A percentile compares a stretch with the other conserved stretches of the same genome.
phyloP scores from a whole-genome alignment of 1,140 invertebrate species.

The Pogonomyrmex californicus region DNA sequence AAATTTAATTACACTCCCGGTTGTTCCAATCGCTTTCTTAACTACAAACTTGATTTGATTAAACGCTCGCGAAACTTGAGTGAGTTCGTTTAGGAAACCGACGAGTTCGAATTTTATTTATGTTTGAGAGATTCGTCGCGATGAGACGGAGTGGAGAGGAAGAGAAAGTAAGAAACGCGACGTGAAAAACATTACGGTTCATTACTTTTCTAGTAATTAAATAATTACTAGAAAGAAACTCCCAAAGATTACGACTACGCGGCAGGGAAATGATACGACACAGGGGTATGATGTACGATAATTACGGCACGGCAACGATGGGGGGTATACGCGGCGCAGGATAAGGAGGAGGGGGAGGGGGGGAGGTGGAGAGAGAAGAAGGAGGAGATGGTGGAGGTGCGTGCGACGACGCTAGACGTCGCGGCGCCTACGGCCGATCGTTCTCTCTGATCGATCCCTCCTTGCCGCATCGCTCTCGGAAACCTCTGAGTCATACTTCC shows the following conservation, averaged over 20 bases:
- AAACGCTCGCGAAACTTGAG: neutral
- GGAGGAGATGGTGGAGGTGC: constrained; percentile 71
- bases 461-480: constrained; percentile 70
- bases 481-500: constrained; percentile 83
- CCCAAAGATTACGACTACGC: neutral
- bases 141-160: neutral
- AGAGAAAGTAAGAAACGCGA: too few species aligned
- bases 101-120: neutral
- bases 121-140: neutral
- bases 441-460: constrained; percentile 86
- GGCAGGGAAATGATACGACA: constrained; percentile 1
- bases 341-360: constrained; percentile 16
- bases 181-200: constrained; percentile 2
- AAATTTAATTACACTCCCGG: neutral
- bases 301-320: constrained; percentile 16
- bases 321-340: neutral
- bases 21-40: too few species aligned
- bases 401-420: constrained; percentile 84
- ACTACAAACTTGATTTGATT: too few species aligned
- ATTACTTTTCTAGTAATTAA: constrained; percentile 1
- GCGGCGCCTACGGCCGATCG: constrained; percentile 85
- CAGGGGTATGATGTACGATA: constrained; percentile 14
- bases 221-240: constrained; percentile 13
- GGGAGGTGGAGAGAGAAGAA: neutral
- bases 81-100: too few species aligned